Evolutionary conservation across 2,113 vertebrate species (phyloP).

Genomic region (Bubalus kerabau): DNA sequence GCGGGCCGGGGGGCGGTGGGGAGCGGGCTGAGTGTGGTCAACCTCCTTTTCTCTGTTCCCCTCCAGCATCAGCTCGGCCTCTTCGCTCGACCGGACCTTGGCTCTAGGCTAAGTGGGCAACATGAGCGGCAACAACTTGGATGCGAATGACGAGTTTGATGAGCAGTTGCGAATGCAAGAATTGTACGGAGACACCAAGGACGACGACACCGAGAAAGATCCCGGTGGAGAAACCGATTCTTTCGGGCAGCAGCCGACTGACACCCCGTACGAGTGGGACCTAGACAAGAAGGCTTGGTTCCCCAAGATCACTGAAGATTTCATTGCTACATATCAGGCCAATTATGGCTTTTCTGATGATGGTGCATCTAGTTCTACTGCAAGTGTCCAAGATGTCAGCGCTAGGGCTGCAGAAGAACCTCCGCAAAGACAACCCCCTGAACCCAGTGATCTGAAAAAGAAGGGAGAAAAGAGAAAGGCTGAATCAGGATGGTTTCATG

Average conservation of each 20-base stretch:
- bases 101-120: constrained; percentile 72
- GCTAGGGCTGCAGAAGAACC: constrained; percentile 52
- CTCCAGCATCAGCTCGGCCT: background rate
- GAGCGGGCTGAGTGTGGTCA: background rate
- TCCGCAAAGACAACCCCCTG: constrained; percentile 57
- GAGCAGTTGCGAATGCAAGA: constrained; percentile 94
- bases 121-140: constrained; percentile 60
- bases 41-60: background rate
- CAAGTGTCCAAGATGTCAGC: constrained; percentile 47
- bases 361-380: constrained; percentile 70
- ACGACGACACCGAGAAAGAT: background rate
- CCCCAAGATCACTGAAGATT: constrained; percentile 97
- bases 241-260: constrained; percentile 86
- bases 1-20: background rate
- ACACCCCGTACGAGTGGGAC: constrained; percentile 95
- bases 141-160: constrained; percentile 87
- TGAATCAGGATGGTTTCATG: constrained; percentile 95
- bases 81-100: background rate
- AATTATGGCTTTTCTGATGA: constrained; percentile 91
- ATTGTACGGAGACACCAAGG: constrained; percentile 80
- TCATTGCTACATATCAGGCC: constrained; percentile 94
- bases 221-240: constrained; percentile 79
- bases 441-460: constrained; percentile 81
- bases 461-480: constrained; percentile 92
- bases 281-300: constrained; percentile 95